These are phyloP conservation scores for Sorex araneus DNA, from an alignment of 2,113 vertebrate species.

Conservation along the genomic window DNA sequence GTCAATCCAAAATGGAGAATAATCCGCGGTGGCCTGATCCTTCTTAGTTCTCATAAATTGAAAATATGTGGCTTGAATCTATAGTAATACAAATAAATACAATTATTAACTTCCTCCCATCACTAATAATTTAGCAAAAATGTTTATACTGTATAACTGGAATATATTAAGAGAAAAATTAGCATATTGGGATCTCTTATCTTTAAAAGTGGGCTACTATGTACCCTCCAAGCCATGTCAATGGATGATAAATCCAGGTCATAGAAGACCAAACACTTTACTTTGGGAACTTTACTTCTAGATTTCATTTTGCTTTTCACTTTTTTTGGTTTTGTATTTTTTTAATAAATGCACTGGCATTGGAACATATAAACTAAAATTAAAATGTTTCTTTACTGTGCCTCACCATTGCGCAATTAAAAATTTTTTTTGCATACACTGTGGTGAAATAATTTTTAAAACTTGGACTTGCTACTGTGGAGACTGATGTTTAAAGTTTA, in stretches of 20 bases:
- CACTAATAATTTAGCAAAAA: conserved; percentile 81
- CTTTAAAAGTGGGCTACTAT: conserved; percentile 83
- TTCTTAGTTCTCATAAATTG: conserved; percentile 87
- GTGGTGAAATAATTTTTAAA: conserved; percentile 89
- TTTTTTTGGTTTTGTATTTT: conserved; percentile 90
- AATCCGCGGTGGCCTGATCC: conserved; percentile 92
- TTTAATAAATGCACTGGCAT: conserved; percentile 92
- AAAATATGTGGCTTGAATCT: conserved; percentile 86
- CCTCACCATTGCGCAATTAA: conserved; percentile 91
- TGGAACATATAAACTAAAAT: conserved; percentile 89
- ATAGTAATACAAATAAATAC: conserved; percentile 78
- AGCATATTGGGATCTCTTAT: conserved; percentile 80
- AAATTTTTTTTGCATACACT: conserved; percentile 89
- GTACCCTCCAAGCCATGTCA: conserved; percentile 82
- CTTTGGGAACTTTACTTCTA: conserved; percentile 89
- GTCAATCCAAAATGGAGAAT: conserved; percentile 92
- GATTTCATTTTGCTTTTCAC: conserved; percentile 91
- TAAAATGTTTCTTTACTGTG: conserved; percentile 91
- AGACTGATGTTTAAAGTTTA: conserved; percentile 92
- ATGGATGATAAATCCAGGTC: conserved; percentile 86
- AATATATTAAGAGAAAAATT: conserved; percentile 84
- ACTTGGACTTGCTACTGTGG: conserved; percentile 91
- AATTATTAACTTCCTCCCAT: conserved; percentile 82
- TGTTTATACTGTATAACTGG: conserved; percentile 85
- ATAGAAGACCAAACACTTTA: conserved; percentile 87